Conservation (phyloP, 2,888 invertebrate species). For the Cactoblastis cactorum region DNA sequence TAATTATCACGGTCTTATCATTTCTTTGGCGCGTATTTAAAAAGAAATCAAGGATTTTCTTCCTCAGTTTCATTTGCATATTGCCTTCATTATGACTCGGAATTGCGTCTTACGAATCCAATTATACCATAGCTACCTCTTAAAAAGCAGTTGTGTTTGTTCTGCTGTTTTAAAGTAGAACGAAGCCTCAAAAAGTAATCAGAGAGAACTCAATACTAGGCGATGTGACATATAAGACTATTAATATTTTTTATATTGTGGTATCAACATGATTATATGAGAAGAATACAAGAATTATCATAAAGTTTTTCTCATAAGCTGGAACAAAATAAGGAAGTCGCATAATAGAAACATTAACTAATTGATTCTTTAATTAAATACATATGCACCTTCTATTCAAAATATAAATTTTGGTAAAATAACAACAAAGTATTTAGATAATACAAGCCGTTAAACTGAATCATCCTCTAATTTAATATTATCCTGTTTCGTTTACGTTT, state of each 20-base stretch:
- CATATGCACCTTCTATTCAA: no score
- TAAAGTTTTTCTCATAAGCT: no score
- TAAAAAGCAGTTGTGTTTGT: conserved; percentile 51
- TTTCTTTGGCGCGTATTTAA: conserved; percentile 5
- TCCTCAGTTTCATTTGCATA: conserved; percentile 43
- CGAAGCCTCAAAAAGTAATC: conserved; percentile 72
- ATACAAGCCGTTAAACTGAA: no score
- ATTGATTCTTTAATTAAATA: no score
- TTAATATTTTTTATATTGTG: not conserved
- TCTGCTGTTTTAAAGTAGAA: conserved; percentile 55
- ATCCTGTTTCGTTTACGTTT: no score
- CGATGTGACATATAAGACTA: no score
- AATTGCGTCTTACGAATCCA: conserved; percentile 55
- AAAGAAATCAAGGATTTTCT: conserved; percentile 41
- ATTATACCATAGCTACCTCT: conserved; percentile 59
- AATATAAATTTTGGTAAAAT: no score
- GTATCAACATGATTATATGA: not conserved
- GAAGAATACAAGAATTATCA: no score
- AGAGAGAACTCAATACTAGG: conserved; percentile 60
- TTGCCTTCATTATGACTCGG: conserved; percentile 40
- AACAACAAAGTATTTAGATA: no score
- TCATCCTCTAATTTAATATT: no score
- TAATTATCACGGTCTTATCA: not conserved
- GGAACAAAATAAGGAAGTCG: no score
- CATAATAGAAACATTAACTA: no score